Conservation (phyloP, 2,797 vertebrate species). For the Tiaroga cobitis region DNA sequence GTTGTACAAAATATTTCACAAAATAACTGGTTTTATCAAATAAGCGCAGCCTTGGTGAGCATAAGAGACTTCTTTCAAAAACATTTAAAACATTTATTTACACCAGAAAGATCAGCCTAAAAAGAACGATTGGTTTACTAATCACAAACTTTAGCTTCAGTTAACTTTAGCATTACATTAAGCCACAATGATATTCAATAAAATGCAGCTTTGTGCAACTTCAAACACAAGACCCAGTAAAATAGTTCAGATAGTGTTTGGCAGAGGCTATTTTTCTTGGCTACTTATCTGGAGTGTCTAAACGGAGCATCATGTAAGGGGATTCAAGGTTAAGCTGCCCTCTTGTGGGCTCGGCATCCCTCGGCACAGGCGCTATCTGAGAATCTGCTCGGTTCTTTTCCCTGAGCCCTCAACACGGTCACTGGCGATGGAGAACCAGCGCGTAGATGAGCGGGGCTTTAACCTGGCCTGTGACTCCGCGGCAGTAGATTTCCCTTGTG, state of each 20-base stretch:
- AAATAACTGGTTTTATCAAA: neutral
- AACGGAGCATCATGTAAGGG: constrained; percentile 48
- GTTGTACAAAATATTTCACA: too few relatives aligned
- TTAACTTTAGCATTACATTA: neutral
- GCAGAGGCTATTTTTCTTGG: constrained; percentile 33
- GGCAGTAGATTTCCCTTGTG: constrained; percentile 55
- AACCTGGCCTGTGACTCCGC: constrained; percentile 52
- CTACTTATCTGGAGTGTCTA: constrained; percentile 47
- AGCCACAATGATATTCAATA: neutral
- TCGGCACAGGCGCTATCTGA: constrained; percentile 18
- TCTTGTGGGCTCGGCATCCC: constrained; percentile 18
- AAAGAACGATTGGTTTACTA: neutral
- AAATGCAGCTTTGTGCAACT: neutral
- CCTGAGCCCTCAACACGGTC: constrained; percentile 26
- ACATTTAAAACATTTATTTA: neutral
- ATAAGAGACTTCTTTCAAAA: too few relatives aligned
- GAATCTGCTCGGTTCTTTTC: constrained; percentile 25
- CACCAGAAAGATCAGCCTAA: neutral
- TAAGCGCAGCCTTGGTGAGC: neutral
- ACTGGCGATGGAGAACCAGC: neutral
- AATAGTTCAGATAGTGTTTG: constrained; percentile 10
- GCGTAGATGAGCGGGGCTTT: constrained; percentile 48
- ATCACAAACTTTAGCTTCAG: neutral
- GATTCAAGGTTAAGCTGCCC: constrained; percentile 53
- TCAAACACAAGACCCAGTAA: neutral